A percentile compares a stretch with the other conserved stretches of the same genome.
phyloP scores from a whole-genome alignment of 2,113 vertebrate genomes.

The Triplophysa siluroides region DNA sequence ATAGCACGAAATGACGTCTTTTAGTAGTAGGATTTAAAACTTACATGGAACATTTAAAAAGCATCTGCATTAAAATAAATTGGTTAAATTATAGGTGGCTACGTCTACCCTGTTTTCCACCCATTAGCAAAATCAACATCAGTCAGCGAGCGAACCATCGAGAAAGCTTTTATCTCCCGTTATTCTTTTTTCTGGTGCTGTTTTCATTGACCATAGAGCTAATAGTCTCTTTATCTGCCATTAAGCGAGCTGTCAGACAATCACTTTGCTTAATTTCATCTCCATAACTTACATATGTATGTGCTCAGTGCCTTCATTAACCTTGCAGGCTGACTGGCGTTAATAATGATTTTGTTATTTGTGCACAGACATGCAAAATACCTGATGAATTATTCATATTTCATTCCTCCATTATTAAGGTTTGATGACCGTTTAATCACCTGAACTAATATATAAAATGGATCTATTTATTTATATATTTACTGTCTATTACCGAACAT shows the following conservation, averaged over 20 bases:
- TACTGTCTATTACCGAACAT: neutral
- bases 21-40: neutral
- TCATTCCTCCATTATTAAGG: constrained; percentile 46
- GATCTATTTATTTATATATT: constrained; percentile 39
- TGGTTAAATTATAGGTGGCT: constrained; percentile 16
- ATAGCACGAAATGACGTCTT: neutral
- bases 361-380: constrained; percentile 49
- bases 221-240: constrained; percentile 29
- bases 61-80: constrained; percentile 19
- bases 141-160: neutral
- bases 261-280: constrained; percentile 50
- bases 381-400: constrained; percentile 51
- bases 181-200: neutral
- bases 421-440: constrained; percentile 55
- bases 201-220: constrained; percentile 9
- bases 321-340: constrained; percentile 43
- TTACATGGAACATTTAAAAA: constrained; percentile 17
- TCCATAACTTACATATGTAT: constrained; percentile 49
- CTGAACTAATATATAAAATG: constrained; percentile 47
- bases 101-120: neutral
- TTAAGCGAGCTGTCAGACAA: constrained; percentile 44
- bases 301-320: constrained; percentile 48
- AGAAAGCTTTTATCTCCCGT: constrained; percentile 14
- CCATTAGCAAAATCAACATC: constrained; percentile 32
- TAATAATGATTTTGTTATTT: constrained; percentile 57